Evolutionary conservation across 2,113 vertebrate genomes (phyloP).

Genomic region (Colossoma macropomum): DNA sequence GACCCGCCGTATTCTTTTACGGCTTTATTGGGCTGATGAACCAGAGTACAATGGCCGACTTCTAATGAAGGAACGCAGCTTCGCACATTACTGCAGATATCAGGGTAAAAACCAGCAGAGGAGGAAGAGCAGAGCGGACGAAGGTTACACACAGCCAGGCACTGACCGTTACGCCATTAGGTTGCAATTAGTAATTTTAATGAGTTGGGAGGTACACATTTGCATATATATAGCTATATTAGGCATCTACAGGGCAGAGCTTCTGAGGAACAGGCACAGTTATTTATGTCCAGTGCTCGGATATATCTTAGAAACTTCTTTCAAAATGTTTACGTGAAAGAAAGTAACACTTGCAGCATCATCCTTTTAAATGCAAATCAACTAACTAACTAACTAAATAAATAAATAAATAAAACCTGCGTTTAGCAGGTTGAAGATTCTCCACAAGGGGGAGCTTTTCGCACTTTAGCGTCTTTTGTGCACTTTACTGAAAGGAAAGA

Average conservation of each 20-base stretch:
- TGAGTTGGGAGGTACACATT: conserved; percentile 59
- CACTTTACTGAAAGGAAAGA: too few relatives aligned
- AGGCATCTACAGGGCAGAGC: conserved; percentile 12
- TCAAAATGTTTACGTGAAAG: background rate
- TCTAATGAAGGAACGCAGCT: background rate
- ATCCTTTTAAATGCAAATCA: too few relatives aligned
- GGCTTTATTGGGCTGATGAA: conserved; percentile 23
- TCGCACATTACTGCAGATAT: background rate
- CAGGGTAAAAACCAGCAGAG: conserved; percentile 15
- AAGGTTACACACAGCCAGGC: conserved; percentile 38
- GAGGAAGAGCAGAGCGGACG: conserved; percentile 27
- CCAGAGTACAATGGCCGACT: background rate
- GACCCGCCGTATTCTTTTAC: background rate
- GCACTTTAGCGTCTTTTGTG: too few relatives aligned
- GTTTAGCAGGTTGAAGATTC: background rate
- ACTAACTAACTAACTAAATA: too few relatives aligned
- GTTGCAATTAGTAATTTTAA: conserved; percentile 63
- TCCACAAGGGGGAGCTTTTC: background rate
- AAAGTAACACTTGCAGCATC: background rate
- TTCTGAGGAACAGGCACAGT: background rate
- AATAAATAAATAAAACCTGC: too few relatives aligned
- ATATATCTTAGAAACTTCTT: background rate
- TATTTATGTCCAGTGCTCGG: background rate
- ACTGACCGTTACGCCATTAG: conserved; percentile 62
- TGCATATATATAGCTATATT: conserved; percentile 48